phyloP scores from a whole-genome alignment of 2,797 vertebrate genomes.

The Gorsachius magnificus region DNA sequence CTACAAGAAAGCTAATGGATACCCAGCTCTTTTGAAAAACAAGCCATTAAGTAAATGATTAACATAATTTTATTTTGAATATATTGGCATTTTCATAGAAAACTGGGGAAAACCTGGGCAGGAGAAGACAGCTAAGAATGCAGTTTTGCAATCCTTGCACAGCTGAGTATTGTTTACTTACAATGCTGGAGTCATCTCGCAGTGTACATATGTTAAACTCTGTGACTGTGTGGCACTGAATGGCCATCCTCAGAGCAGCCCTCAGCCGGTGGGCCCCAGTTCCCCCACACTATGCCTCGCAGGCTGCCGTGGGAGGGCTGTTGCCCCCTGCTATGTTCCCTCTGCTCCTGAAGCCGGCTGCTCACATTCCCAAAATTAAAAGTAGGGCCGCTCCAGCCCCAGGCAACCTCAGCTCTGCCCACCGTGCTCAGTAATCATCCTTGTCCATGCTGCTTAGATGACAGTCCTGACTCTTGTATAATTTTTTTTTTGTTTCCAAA shows the following conservation, averaged over 20 bases:
- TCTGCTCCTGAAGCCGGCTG: not conserved
- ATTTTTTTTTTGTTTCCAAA: not conserved
- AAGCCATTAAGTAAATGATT: not conserved
- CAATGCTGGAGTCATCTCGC: not conserved
- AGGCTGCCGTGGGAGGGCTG: not conserved
- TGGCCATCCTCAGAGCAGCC: not conserved
- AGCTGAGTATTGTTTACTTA: not conserved
- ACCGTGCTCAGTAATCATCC: not conserved
- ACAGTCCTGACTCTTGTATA: not conserved
- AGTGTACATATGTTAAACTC: not conserved
- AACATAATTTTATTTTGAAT: not conserved
- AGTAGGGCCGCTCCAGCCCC: not conserved
- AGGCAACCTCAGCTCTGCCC: not conserved
- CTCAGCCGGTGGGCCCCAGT: not conserved
- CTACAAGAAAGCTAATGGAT: not conserved
- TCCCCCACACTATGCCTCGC: not conserved
- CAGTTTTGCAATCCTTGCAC: not conserved
- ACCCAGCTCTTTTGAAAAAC: not conserved
- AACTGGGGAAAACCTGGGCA: not conserved
- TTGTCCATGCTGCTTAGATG: not conserved
- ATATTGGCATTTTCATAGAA: not conserved
- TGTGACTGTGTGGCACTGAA: fast-evolving
- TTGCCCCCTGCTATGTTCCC: not conserved
- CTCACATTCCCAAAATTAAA: not conserved
- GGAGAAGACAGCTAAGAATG: not conserved